phyloP scores from a whole-genome alignment of 2,797 vertebrate genomes.

The Crocidura indochinensis region DNA sequence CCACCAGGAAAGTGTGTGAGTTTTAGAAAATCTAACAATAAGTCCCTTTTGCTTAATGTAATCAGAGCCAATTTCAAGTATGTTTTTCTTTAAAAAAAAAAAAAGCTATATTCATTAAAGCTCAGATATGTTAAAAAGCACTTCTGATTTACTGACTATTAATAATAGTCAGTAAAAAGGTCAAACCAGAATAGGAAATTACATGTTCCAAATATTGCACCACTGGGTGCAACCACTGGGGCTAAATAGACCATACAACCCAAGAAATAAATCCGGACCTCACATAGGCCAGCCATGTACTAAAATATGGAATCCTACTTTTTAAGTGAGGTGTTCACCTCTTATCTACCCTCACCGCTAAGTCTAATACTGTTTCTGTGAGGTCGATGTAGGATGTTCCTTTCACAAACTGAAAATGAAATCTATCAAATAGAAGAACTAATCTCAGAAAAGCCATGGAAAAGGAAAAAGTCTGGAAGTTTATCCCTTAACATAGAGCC shows the following conservation, averaged over 20 bases:
- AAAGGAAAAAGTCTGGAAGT: too few relatives aligned
- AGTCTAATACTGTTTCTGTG: neutral
- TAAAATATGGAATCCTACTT: too few relatives aligned
- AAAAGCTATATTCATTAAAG: neutral
- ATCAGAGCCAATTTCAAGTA: conserved; percentile 12
- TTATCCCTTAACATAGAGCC: too few relatives aligned
- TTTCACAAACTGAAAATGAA: too few relatives aligned
- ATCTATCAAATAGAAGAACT: too few relatives aligned
- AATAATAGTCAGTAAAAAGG: neutral
- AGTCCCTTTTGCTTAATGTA: neutral
- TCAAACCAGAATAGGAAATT: neutral
- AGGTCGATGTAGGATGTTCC: neutral
- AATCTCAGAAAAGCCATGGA: too few relatives aligned
- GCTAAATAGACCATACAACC: too few relatives aligned
- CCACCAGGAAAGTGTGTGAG: neutral
- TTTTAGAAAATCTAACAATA: neutral
- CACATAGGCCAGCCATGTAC: too few relatives aligned
- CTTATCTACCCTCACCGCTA: neutral
- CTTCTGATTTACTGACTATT: neutral
- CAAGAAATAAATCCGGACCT: too few relatives aligned
- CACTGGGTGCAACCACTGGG: neutral
- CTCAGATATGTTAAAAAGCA: neutral
- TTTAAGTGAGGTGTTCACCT: neutral
- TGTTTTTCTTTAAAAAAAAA: neutral
- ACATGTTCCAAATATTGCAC: neutral